A percentile compares a stretch with the other conserved stretches of the same genome.
Evolutionary conservation across 1,140 invertebrate species (phyloP).

Genomic region (Drosophila tristis): DNA sequence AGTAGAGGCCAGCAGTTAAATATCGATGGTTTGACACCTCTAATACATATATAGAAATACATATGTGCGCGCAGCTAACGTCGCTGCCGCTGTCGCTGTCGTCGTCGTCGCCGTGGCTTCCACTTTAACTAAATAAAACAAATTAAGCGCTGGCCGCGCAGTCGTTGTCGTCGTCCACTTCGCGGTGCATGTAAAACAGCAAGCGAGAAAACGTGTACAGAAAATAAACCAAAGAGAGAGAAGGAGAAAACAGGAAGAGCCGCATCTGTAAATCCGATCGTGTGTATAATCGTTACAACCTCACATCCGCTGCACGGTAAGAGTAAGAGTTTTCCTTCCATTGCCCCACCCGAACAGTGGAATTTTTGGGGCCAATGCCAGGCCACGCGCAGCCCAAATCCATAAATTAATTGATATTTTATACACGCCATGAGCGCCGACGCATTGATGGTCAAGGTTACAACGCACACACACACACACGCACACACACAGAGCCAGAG

Average conservation of each 20-base stretch:
- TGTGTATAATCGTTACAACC: not conserved
- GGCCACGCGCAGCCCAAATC: slow-evolving; percentile 29
- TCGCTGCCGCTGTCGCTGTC: slow-evolving; percentile 7
- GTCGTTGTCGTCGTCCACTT: slow-evolving; percentile 27
- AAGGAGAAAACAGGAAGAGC: slow-evolving; percentile 21
- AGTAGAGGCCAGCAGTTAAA: too few relatives aligned
- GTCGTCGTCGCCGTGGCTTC: slow-evolving; percentile 46
- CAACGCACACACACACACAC: slow-evolving; percentile 19
- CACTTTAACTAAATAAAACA: slow-evolving; percentile 64
- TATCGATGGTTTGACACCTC: too few relatives aligned
- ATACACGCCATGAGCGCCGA: slow-evolving; percentile 14
- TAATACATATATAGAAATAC: slow-evolving; percentile 5
- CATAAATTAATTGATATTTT: slow-evolving; percentile 46
- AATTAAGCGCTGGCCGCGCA: slow-evolving; percentile 51
- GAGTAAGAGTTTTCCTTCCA: not conserved
- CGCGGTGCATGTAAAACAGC: slow-evolving; percentile 25
- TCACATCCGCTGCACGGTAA: too few relatives aligned
- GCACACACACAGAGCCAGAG: slow-evolving; percentile 2
- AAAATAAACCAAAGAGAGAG: too few relatives aligned
- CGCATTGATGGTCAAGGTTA: slow-evolving; percentile 75
- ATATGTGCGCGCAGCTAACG: not conserved
- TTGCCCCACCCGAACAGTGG: too few relatives aligned
- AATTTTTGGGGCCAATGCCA: slow-evolving; percentile 17
- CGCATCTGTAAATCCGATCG: slow-evolving; percentile 10
- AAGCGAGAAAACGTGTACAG: slow-evolving; percentile 22